phyloP scores from a whole-genome alignment of 2,888 invertebrate species.

The Sepioteuthis lessoniana region DNA sequence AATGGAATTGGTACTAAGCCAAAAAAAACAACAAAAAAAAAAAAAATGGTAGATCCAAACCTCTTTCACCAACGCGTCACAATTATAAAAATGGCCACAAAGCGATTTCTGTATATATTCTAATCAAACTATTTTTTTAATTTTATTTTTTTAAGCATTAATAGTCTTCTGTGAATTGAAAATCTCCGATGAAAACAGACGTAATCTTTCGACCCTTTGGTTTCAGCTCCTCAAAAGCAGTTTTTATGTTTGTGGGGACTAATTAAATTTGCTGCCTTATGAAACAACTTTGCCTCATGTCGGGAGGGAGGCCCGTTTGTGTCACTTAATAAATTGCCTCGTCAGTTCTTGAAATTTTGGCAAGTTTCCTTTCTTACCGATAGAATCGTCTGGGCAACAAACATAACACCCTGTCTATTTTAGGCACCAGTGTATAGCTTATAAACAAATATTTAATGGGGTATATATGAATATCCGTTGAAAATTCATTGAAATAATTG shows the following conservation, averaged over 20 bases:
- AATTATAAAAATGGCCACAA: neutral
- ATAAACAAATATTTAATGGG: no score
- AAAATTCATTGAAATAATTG: no score
- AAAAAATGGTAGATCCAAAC: neutral
- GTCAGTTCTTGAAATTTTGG: neutral
- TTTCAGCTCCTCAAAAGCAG: neutral
- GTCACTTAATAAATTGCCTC: neutral
- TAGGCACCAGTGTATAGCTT: no score
- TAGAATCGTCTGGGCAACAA: no score
- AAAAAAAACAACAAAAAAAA: neutral
- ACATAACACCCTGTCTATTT: no score
- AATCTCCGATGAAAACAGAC: neutral
- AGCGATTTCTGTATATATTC: neutral
- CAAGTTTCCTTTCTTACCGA: neutral
- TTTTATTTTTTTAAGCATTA: neutral
- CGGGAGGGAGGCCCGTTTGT: neutral
- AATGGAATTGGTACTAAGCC: neutral
- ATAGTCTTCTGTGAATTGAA: neutral
- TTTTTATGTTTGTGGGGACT: neutral
- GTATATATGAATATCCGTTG: no score
- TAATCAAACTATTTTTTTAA: neutral
- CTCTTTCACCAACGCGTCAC: neutral
- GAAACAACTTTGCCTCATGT: neutral
- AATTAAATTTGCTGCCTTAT: neutral
- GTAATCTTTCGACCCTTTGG: neutral